Evolutionary conservation across 2,888 invertebrate genomes (phyloP), one percentile per base, ranked within the genome.

Genomic region (Lycocerus yunnanus): DNA sequence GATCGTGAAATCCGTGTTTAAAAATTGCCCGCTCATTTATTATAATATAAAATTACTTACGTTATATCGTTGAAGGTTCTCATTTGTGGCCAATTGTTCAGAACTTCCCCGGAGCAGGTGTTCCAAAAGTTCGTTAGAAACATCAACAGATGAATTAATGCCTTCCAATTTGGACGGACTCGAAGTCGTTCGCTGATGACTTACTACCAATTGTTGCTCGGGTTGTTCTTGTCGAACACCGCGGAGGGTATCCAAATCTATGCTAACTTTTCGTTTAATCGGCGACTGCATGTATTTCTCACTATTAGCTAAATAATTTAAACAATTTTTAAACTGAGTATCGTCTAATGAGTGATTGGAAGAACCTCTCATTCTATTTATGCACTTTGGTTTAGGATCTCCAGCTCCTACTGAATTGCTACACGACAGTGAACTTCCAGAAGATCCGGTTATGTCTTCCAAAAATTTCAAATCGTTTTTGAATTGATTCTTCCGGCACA

Each of bases 21-120:
- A 43, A 43, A 43, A n/a, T 43, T 5, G 27, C n/a, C 13, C 27
- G n/a, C 6, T n/a, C n/a, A n/a, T 6, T n/a, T 24, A 10, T 24
- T 24, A 24, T 9, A 2, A 21, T n/a, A 27, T 27, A 27, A 43
- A 43, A 43, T 43, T 43, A 85, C 86, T 86, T 82, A 87, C 86
- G 79, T 85, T 85, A 73, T 82, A 81, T 73, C 83, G 77, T 77
- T 84, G 85, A 72, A 82, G 80, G 74, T 83, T 84, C 69, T 84
- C 88, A 83, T 91, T 89, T 76, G 91, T 90, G 14, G 93, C 91
- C 72, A 94, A 88, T 79, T 93, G 92, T 85, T 95, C 95, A 59
- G 95, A 95, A 82, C 94, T 94, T 71, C 94, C 95, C 78, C 93
- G 90, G 66, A 95, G 89, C 76, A 95, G 88, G 85, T 94, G 93